These are phyloP conservation scores for Nyctalus aviator DNA, from an alignment of 2,797 vertebrate species.

Conservation along the genomic window DNA sequence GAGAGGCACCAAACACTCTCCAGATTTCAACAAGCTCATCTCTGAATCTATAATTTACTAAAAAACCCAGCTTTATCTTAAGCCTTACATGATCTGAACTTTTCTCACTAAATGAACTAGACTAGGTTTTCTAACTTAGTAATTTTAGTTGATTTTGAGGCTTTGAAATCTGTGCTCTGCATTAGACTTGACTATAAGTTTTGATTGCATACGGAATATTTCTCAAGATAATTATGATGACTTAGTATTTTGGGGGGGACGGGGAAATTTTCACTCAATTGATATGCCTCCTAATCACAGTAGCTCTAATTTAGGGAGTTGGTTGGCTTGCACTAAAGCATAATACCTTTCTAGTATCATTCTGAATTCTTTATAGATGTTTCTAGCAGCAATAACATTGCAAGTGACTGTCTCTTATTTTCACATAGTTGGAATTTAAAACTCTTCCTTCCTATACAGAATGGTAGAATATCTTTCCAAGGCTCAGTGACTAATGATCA, in stretches of 20 bases:
- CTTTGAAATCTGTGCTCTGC: neutral
- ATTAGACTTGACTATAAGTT: neutral
- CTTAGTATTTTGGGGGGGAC: neutral
- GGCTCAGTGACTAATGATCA: neutral
- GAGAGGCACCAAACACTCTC: neutral
- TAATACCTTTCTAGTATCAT: conserved; percentile 25
- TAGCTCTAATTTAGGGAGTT: neutral
- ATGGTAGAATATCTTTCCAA: neutral
- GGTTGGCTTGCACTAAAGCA: neutral
- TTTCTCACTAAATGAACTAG: neutral
- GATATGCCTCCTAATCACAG: neutral
- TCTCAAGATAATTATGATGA: conserved; percentile 40
- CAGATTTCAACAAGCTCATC: conserved; percentile 30
- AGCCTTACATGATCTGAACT: conserved; percentile 2
- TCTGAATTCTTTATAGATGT: conserved; percentile 18
- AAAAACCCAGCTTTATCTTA: conserved; percentile 23
- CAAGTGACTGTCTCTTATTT: neutral
- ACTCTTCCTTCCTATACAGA: neutral
- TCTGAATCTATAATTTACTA: conserved; percentile 25
- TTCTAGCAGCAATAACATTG: neutral
- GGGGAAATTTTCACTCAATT: neutral
- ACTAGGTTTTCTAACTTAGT: neutral
- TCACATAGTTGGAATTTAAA: neutral
- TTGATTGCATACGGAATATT: neutral
- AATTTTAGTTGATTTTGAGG: conserved; percentile 24